phyloP scores from a whole-genome alignment of 2,797 vertebrate species.

The Coendou prehensilis region DNA sequence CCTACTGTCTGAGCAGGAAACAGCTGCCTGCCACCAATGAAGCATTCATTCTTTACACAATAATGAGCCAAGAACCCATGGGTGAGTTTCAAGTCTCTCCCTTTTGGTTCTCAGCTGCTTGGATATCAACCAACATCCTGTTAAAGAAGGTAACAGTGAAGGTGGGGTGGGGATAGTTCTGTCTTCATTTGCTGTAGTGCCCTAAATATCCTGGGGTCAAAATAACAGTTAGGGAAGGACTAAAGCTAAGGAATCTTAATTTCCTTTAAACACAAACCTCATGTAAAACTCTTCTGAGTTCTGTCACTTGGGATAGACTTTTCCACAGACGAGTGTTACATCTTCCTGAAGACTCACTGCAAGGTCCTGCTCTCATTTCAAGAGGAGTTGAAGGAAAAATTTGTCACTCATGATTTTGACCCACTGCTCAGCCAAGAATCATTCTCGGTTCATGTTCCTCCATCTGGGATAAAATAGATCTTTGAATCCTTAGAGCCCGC shows the following conservation, averaged over 20 bases:
- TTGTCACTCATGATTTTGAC: background rate
- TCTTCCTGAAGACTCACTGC: background rate
- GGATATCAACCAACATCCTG: background rate
- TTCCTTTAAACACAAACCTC: slow-evolving; percentile 13
- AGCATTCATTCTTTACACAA: background rate
- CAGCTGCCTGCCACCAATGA: background rate
- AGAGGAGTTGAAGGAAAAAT: background rate
- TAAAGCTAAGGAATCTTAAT: background rate
- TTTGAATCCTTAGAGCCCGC: background rate
- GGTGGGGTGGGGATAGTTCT: background rate
- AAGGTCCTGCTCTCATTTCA: background rate
- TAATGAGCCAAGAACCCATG: background rate
- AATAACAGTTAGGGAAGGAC: background rate
- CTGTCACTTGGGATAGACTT: background rate
- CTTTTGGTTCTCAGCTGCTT: background rate
- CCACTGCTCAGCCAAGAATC: background rate
- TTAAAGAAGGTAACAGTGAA: background rate
- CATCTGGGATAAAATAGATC: background rate
- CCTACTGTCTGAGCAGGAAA: background rate
- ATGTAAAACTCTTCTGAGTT: background rate
- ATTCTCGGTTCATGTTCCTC: background rate
- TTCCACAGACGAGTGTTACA: background rate
- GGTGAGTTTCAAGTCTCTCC: background rate
- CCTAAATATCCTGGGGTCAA: background rate
- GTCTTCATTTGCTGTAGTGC: background rate